Base-by-base conservation (phyloP, 2,888 invertebrate genomes). In the Ophioninae sp. region DNA sequence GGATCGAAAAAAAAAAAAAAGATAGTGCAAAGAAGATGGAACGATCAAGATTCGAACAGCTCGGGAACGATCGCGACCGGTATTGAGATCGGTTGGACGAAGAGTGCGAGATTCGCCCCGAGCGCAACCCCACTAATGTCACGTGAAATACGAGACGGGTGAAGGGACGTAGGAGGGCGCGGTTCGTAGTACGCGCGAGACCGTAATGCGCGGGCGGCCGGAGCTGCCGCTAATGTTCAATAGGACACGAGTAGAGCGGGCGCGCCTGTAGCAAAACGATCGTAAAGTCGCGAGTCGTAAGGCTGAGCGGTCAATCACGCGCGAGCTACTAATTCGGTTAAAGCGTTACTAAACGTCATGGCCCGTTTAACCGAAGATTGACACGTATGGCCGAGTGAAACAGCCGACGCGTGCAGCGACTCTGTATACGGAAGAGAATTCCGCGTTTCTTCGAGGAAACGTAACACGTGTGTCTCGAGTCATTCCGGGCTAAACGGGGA, bases 261-360 rank as follows among this genome's bases (percentile, higher is more conserved):
- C 20, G 59, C 23, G 8, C 37, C 59, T 67, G 41, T 61, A 69
- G 70, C 56, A 68, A 73, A 77, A 50, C 81, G 77, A 77, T 77
- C 65, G 73, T 81, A 77, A 81, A 77, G 67, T 73, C 77, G 68
- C 67, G 73, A 81, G n/a, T n/a, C 76, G 68, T 81, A 77, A 61
- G 67, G 56, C 56, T 59, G 73, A 73, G 68, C 77, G 81, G 81
- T 82, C 81, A 82, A 82, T 77, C 77, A 62, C 72, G 61, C 67
- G 64, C 13, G 77, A 77, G 81, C 77, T 73, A 77, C 77, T 77
- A 81, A 77, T 77, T 73, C 67, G 70, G 81, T 77, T 77, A 78
- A 82, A 82, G 72, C 77, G 81, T 82, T 68, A 68, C 81, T 82
- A 82, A 82, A 82, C 77, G 81, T 73, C 77, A 50, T 77, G 62